Evolutionary conservation across 1,140 invertebrate genomes (phyloP).

Genomic region (Muscidifurax raptorellus): DNA sequence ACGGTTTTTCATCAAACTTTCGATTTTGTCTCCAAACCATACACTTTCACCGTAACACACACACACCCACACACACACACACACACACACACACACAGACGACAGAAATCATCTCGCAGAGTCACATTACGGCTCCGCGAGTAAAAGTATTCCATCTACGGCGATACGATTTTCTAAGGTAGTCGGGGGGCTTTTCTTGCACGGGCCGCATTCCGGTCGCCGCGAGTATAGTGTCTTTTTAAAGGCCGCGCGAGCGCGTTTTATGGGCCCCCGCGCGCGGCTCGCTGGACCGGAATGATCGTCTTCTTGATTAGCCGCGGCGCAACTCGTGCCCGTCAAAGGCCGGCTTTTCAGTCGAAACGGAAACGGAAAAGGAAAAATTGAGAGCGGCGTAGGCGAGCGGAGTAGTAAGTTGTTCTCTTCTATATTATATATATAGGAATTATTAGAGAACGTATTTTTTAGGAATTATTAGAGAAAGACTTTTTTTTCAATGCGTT

Average conservation of each 20-base stretch:
- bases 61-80: no score
- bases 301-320: conserved; percentile 11
- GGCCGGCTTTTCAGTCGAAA: background rate
- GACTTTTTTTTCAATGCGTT: no score
- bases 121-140: background rate
- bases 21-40: background rate
- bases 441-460: no score
- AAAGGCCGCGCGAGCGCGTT: background rate
- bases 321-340: background rate
- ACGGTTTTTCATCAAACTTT: background rate
- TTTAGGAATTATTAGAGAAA: no score
- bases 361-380: background rate
- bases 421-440: background rate
- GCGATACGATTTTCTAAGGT: conserved; percentile 31
- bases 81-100: no score
- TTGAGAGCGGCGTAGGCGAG: background rate
- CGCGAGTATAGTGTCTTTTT: background rate
- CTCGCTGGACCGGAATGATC: conserved; percentile 40
- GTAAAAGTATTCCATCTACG: conserved; percentile 27
- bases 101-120: background rate
- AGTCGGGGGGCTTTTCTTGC: background rate
- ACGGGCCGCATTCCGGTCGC: conserved; percentile 12
- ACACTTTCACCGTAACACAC: no score
- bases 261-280: conserved; percentile 3
- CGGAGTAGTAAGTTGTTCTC: background rate